A percentile compares a stretch with the other conserved stretches of the same genome.
Evolutionary conservation across 2,888 invertebrate species (phyloP).

Genomic region (Schizaphis graminum): DNA sequence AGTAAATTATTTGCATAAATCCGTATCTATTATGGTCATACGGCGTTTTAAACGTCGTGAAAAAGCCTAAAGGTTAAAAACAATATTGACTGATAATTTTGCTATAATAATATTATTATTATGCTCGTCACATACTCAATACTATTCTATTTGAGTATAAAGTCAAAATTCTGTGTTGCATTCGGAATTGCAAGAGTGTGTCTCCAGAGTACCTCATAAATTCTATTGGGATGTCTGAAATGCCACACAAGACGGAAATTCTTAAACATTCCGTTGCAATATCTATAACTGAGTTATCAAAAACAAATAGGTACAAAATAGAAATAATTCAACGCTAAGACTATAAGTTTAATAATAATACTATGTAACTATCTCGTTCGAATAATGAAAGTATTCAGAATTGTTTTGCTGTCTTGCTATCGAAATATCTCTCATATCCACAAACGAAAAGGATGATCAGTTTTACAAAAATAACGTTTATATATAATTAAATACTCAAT

Average conservation of each 20-base stretch:
- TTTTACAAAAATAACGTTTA: neutral
- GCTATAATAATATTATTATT: neutral
- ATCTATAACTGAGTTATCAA: neutral
- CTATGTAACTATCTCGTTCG: neutral
- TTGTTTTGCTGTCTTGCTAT: neutral
- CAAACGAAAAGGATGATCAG: neutral
- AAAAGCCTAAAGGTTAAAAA: neutral
- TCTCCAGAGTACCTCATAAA: neutral
- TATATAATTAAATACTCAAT: neutral
- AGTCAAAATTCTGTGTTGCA: neutral
- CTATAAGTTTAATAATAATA: neutral
- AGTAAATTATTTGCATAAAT: neutral
- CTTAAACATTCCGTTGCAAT: neutral
- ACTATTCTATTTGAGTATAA: neutral
- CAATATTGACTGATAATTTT: neutral
- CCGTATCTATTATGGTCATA: neutral
- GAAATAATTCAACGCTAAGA: neutral
- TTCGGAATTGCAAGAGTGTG: neutral
- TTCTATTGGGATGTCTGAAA: neutral
- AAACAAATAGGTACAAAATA: neutral
- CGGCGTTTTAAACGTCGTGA: neutral
- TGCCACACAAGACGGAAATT: neutral
- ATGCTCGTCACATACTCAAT: neutral
- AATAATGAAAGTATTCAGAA: neutral
- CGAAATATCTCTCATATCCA: neutral